phyloP scores from a whole-genome alignment of 2,888 invertebrate species.

The Synergus laeviventris region DNA sequence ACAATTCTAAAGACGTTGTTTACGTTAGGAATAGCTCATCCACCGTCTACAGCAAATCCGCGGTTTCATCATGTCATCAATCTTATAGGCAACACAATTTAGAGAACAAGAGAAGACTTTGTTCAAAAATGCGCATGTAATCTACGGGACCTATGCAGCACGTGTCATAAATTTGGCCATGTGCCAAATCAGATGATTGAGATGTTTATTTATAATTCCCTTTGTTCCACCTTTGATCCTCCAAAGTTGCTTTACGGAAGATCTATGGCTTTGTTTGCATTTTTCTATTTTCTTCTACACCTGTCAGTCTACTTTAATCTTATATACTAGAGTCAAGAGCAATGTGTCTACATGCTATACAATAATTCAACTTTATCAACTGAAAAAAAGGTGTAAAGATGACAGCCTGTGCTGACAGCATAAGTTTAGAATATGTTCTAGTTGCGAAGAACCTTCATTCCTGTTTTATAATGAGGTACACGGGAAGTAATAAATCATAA shows the following conservation, averaged over 20 bases:
- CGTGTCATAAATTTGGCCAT: conserved; percentile 25
- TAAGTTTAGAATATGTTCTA: not conserved
- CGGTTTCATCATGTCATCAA: conserved; percentile 27
- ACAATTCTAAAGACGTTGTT: conserved; percentile 36
- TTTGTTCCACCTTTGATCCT: not conserved
- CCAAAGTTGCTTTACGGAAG: not conserved
- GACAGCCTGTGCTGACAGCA: not conserved
- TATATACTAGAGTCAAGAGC: not conserved
- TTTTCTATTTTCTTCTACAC: not conserved
- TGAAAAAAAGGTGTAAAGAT: no score
- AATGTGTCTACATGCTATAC: not conserved
- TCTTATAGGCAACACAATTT: conserved; percentile 20
- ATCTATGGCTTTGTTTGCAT: not conserved
- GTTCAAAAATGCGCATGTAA: not conserved
- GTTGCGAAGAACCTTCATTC: not conserved
- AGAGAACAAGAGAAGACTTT: not conserved
- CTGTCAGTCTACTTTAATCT: not conserved
- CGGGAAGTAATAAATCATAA: not conserved
- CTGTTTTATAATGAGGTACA: not conserved
- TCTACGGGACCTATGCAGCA: not conserved
- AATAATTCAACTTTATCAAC: no score
- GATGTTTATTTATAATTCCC: conserved; percentile 22
- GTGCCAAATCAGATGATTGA: conserved; percentile 10
- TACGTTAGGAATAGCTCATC: conserved; percentile 29
- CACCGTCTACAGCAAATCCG: conserved; percentile 30